These are phyloP conservation scores for Danio rerio DNA, from an alignment of 2,113 vertebrate genomes.

Conservation along the genomic window DNA sequence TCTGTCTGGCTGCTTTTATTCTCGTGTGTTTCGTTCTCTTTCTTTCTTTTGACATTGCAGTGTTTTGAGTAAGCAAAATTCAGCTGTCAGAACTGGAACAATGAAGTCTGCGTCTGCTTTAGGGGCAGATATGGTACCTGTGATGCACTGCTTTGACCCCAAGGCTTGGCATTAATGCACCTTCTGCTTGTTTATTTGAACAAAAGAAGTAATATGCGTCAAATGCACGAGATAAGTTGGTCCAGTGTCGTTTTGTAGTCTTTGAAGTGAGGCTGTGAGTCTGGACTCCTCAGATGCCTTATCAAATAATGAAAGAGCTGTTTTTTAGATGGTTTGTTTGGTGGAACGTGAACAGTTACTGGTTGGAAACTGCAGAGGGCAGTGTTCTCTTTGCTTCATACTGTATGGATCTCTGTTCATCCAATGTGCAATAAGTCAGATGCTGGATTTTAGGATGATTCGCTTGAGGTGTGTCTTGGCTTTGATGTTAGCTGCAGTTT, in stretches of 20 bases:
- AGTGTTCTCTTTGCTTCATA: slow-evolving; percentile 35
- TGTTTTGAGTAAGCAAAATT: slow-evolving; percentile 32
- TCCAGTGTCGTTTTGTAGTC: slow-evolving; percentile 6
- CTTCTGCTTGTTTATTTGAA: slow-evolving; percentile 11
- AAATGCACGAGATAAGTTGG: neutral
- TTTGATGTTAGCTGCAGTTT: too few relatives aligned
- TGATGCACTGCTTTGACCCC: neutral
- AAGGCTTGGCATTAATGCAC: neutral
- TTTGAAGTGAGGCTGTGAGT: slow-evolving; percentile 10
- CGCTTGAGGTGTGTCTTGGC: too few relatives aligned
- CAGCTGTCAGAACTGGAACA: slow-evolving; percentile 7
- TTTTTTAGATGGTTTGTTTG: neutral
- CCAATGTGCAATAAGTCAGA: neutral
- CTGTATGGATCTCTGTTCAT: neutral
- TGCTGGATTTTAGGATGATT: neutral
- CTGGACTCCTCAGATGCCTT: slow-evolving; percentile 6
- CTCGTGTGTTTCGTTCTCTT: slow-evolving; percentile 4
- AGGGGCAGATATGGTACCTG: neutral
- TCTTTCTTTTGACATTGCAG: slow-evolving; percentile 23
- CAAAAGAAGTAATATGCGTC: slow-evolving; percentile 10
- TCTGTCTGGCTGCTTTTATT: slow-evolving; percentile 49
- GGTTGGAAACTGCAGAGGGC: slow-evolving; percentile 34
- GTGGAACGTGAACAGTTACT: slow-evolving; percentile 12
- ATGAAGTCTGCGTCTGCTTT: neutral
- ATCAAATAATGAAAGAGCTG: slow-evolving; percentile 26